Conservation (phyloP, 2,797 vertebrate genomes). For the Anomalospiza imberbis region DNA sequence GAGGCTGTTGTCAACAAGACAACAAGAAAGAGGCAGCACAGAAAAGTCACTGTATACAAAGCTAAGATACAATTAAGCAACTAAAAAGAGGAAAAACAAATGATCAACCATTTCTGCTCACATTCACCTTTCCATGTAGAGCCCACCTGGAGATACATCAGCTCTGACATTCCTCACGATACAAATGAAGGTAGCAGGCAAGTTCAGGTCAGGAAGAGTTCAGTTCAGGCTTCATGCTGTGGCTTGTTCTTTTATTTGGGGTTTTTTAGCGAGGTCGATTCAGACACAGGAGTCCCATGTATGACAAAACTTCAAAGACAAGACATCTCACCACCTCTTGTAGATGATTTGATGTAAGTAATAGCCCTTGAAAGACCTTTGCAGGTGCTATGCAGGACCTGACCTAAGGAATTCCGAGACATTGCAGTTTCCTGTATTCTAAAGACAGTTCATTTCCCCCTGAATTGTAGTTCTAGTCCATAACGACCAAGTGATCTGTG, state of each 20-base stretch:
- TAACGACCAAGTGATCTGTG: background rate
- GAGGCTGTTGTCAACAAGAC: background rate
- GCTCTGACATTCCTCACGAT: background rate
- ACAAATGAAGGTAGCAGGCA: background rate
- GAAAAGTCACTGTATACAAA: conserved; percentile 11
- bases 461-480: background rate
- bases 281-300: background rate
- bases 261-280: rapidly evolving
- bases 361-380: background rate
- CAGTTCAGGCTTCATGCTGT: background rate
- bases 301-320: background rate
- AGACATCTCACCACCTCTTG: background rate
- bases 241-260: background rate
- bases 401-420: background rate
- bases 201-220: background rate
- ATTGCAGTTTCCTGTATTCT: background rate
- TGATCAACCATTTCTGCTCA: background rate
- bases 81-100: background rate
- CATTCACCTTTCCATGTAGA: background rate
- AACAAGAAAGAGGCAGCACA: background rate
- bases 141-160: background rate
- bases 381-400: background rate
- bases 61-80: background rate
- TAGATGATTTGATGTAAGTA: background rate
- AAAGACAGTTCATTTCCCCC: background rate